phyloP scores from a whole-genome alignment of 2,113 vertebrate species.

The Australoheros scitulus region DNA sequence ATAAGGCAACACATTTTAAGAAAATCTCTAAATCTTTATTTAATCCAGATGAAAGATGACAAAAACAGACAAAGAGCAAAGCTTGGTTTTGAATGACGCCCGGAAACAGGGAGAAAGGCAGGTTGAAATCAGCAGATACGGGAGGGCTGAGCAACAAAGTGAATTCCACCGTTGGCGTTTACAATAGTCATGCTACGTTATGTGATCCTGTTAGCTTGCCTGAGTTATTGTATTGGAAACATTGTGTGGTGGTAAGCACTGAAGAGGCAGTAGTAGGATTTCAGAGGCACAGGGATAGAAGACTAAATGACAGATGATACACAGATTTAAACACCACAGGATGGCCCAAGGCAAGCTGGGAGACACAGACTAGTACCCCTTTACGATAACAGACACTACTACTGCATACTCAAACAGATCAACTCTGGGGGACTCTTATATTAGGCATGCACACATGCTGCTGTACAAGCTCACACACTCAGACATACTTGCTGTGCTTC shows the following conservation, averaged over 20 bases:
- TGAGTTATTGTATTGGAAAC: constrained; percentile 60
- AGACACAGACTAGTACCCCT: constrained; percentile 55
- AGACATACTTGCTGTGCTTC: background rate
- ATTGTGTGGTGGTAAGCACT: constrained; percentile 32
- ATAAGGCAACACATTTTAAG: background rate
- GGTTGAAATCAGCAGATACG: constrained; percentile 25
- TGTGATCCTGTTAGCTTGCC: constrained; percentile 65
- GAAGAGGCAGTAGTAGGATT: constrained; percentile 51
- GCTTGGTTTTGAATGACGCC: constrained; percentile 7
- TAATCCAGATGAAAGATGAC: background rate
- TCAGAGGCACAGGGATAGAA: constrained; percentile 51
- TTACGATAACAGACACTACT: constrained; percentile 31
- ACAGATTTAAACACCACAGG: constrained; percentile 70
- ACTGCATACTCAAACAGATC: constrained; percentile 44
- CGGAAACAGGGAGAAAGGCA: background rate
- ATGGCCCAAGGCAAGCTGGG: constrained; percentile 66
- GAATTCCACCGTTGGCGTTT: constrained; percentile 46
- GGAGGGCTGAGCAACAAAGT: constrained; percentile 42
- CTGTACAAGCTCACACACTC: background rate
- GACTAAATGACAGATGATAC: constrained; percentile 70
- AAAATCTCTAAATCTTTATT: background rate
- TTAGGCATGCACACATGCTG: constrained; percentile 24
- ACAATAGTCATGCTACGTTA: constrained; percentile 52
- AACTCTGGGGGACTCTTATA: constrained; percentile 34
- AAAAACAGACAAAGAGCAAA: background rate